Base-by-base conservation (phyloP, 2,888 invertebrate genomes). In the Hanleya hanleyi region DNA sequence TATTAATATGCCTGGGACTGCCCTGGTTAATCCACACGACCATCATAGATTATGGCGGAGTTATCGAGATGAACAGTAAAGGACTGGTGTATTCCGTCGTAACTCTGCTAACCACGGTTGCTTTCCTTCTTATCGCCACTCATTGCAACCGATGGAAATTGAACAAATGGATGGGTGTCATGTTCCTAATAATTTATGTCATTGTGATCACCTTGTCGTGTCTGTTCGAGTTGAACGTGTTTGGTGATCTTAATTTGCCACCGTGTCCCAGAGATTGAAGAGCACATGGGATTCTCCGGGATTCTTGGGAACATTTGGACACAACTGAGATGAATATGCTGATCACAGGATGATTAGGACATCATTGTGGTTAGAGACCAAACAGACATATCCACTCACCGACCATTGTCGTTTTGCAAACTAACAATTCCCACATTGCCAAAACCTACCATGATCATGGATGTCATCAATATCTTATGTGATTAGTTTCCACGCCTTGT, bases 201-300 rank as follows among this genome's bases (percentile, higher is more conserved):
- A 85, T 94, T 4, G 96, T 95, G 83, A 94, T 96, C 4, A 92
- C 94, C 0, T 92, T 96, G 69, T 95, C 96, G 4, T 94, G 96
- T 75, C 91, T 96, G 33, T 93, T 95, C 69, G 97, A 97, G 90
- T 92, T 95, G 89, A 94, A 95, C 79, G 95, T 96, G 79, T 97
- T 97, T 94, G 96, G 96, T 92, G 94, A 94, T 85, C 96, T 97
- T 84, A 97, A 96, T 92, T 92, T 95, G 83, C 96, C 96, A 82
- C 95, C 96, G 76, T 97, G 97, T 74, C 75, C 82, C 0, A 78
- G 81, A n/a, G n/a, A n/a, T n/a, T n/a, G n/a, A n/a, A n/a, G n/a
- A n/a, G n/a, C n/a, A n/a, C n/a, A n/a, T n/a, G n/a, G n/a, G n/a
- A n/a, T n/a, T n/a, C n/a, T n/a, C n/a, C n/a, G n/a, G n/a, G n/a